Conservation (phyloP, 2,888 invertebrate genomes). For the Nymphalis urticae region DNA sequence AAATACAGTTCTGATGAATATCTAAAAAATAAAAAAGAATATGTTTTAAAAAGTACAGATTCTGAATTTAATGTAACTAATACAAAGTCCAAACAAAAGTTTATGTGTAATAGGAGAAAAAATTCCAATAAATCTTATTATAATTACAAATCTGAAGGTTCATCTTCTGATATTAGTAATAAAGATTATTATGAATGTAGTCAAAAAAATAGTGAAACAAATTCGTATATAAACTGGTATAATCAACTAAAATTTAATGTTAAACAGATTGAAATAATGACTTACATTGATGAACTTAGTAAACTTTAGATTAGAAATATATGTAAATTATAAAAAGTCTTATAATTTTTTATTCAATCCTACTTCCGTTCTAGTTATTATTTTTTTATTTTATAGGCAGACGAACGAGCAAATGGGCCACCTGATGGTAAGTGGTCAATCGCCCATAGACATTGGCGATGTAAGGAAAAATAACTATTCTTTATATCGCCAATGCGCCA, state of each 20-base stretch:
- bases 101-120: not conserved
- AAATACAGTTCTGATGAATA: not conserved
- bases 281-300: constrained; percentile 63
- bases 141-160: not conserved
- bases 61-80: not conserved
- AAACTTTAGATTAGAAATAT: constrained; percentile 26
- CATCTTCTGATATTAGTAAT: not conserved
- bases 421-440: no score
- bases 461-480: no score
- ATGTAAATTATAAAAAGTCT: not conserved
- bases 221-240: constrained; percentile 54
- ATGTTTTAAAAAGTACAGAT: not conserved
- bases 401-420: no score
- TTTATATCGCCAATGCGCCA: no score
- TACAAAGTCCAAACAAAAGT: not conserved
- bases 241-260: constrained; percentile 56
- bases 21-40: not conserved
- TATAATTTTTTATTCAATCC: not conserved
- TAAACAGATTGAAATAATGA: constrained; percentile 55
- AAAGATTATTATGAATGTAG: not conserved
- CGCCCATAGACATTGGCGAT: no score
- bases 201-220: constrained; percentile 8
- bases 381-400: no score
- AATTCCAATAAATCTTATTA: not conserved
- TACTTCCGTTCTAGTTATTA: no score